Percentiles rank a stretch among this genome's conserved stretches.
Conservation (phyloP, 2,888 invertebrate species). For the Emmelina monodactyla region DNA sequence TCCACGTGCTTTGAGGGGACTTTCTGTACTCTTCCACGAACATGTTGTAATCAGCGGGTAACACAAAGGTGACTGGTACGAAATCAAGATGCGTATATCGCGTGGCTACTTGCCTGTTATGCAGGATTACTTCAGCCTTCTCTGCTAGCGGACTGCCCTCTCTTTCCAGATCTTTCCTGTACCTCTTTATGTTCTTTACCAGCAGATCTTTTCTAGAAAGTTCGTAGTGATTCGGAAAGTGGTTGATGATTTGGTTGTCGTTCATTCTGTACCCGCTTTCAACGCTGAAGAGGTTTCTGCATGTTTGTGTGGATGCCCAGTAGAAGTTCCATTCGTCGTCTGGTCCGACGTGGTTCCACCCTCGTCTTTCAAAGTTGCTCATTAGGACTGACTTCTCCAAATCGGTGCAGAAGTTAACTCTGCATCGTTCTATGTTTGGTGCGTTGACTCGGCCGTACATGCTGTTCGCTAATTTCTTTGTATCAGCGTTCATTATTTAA, state of each 20-base stretch:
- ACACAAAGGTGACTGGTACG: slow-evolving; percentile 91
- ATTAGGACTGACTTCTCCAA: slow-evolving; percentile 37
- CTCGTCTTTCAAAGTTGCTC: slow-evolving; percentile 37
- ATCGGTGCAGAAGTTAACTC: slow-evolving; percentile 42
- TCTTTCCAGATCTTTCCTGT: slow-evolving; percentile 90
- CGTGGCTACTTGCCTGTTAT: slow-evolving; percentile 70
- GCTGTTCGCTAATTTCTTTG: slow-evolving; percentile 37
- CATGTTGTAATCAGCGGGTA: slow-evolving; percentile 96
- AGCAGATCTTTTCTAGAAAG: slow-evolving; percentile 94
- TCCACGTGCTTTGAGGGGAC: slow-evolving; percentile 95
- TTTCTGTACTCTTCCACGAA: slow-evolving; percentile 96
- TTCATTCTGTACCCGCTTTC: slow-evolving; percentile 54
- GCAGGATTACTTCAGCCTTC: slow-evolving; percentile 60
- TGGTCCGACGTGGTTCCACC: slow-evolving; percentile 81
- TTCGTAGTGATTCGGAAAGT: slow-evolving; percentile 95
- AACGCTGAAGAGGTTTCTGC: slow-evolving; percentile 81
- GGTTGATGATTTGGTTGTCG: slow-evolving; percentile 93
- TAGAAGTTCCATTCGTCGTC: slow-evolving; percentile 97
- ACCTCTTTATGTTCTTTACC: slow-evolving; percentile 95
- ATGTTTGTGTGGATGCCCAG: slow-evolving; percentile 91
- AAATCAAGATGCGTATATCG: slow-evolving; percentile 88
- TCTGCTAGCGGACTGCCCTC: slow-evolving; percentile 89
- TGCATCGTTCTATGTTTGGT: slow-evolving; percentile 51
- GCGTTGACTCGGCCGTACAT: slow-evolving; percentile 53
- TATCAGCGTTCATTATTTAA: slow-evolving; percentile 33